phyloP scores from a whole-genome alignment of 2,888 invertebrate genomes.

The Agriopis leucophaearia region DNA sequence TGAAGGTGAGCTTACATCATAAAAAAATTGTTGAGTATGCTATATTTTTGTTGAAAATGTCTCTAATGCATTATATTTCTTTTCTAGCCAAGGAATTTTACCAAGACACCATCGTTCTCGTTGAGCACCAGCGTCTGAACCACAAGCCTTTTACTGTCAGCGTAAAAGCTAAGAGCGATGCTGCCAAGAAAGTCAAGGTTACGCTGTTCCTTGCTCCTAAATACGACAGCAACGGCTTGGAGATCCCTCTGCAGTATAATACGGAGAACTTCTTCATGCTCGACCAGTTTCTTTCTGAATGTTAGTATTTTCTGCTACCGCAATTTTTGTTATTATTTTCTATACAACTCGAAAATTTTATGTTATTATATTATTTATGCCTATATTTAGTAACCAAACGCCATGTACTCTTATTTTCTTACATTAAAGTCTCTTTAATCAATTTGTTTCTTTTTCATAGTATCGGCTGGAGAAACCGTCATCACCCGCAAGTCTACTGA shows the following conservation, averaged over 20 bases:
- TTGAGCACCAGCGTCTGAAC: constrained; percentile 89
- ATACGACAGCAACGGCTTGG: constrained; percentile 85
- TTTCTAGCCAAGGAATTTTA: constrained; percentile 5
- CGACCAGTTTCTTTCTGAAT: constrained; percentile 83
- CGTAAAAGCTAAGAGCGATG: constrained; percentile 86
- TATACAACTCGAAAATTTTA: no score
- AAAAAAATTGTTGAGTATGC: background rate
- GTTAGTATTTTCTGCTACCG: constrained; percentile 21
- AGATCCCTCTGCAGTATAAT: constrained; percentile 82
- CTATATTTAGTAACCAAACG: no score
- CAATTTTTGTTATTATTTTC: no score
- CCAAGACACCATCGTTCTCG: constrained; percentile 81
- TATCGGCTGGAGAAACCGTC: constrained; percentile 35
- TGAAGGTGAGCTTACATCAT: constrained; percentile 24
- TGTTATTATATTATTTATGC: no score
- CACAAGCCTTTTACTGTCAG: constrained; percentile 89
- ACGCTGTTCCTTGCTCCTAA: constrained; percentile 90
- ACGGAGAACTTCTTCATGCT: constrained; percentile 86
- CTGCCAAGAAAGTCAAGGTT: constrained; percentile 80
- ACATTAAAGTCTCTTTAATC: no score
- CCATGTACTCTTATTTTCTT: no score
- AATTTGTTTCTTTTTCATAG: constrained; percentile 10
- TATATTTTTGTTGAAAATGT: background rate
- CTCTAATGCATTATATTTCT: background rate
- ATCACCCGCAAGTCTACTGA: constrained; percentile 31